Percentiles rank a stretch among this genome's conserved stretches.
Evolutionary conservation across 2,888 invertebrate genomes (phyloP).

Genomic region (Cristatella mucedo): DNA sequence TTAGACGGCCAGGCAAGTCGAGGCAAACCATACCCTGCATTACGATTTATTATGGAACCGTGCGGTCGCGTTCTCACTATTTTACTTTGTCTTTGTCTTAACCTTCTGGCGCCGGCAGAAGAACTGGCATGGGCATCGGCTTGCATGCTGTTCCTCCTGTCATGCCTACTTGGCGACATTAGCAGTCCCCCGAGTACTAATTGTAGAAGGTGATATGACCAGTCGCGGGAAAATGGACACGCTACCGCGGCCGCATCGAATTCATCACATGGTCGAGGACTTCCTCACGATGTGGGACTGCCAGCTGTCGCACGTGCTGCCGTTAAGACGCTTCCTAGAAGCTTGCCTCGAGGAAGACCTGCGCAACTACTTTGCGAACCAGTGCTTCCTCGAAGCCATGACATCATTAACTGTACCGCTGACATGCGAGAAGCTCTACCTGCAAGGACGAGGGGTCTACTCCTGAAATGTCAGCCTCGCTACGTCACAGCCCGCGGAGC

Average conservation of each 20-base stretch:
- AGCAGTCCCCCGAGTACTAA: background rate
- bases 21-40: too few relatives aligned
- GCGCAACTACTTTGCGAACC: slow-evolving; percentile 24
- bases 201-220: slow-evolving; percentile 22
- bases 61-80: too few relatives aligned
- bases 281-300: slow-evolving; percentile 39
- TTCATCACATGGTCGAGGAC: slow-evolving; percentile 41
- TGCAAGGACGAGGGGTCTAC: slow-evolving; percentile 23
- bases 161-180: too few relatives aligned
- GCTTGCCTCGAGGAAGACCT: slow-evolving; percentile 23
- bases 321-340: slow-evolving; percentile 32
- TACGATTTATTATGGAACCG: too few relatives aligned
- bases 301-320: slow-evolving; percentile 32
- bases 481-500: background rate
- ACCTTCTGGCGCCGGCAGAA: too few relatives aligned
- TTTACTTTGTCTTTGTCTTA: too few relatives aligned
- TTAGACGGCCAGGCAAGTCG: too few relatives aligned
- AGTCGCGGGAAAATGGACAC: slow-evolving; percentile 15
- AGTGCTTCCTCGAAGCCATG: slow-evolving; percentile 30
- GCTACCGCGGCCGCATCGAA: slow-evolving; percentile 29
- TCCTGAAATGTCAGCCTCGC: background rate
- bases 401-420: slow-evolving; percentile 19
- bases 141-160: too few relatives aligned
- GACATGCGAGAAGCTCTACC: slow-evolving; percentile 19
- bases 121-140: too few relatives aligned